Evolutionary conservation across 1,140 invertebrate genomes (phyloP).

Genomic region (Brachionus sp.): DNA sequence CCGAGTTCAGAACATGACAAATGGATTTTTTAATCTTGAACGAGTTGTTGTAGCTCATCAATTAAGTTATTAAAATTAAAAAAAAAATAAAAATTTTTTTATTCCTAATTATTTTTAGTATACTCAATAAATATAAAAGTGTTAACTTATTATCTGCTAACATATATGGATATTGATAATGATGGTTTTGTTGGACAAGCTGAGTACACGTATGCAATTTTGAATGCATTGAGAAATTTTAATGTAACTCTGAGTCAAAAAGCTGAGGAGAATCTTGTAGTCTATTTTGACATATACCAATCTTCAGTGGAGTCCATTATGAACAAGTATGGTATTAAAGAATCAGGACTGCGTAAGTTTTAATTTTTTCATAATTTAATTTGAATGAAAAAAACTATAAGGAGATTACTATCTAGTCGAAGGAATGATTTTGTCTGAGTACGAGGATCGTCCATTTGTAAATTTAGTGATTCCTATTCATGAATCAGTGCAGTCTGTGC

Average conservation of each 20-base stretch:
- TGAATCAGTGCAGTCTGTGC: neutral
- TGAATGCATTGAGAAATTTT: neutral
- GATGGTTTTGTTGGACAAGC: conserved; percentile 30
- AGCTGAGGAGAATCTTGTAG: conserved; percentile 3
- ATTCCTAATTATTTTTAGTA: neutral
- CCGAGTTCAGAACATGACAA: neutral
- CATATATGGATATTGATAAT: conserved; percentile 6
- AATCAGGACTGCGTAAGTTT: neutral
- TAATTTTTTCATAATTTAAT: neutral
- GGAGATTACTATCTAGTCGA: conserved; percentile 6
- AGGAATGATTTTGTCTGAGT: conserved; percentile 29
- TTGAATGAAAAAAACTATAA: neutral
- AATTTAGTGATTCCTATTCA: conserved; percentile 8
- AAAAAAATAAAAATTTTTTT: neutral
- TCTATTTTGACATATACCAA: conserved; percentile 41
- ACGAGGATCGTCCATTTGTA: conserved; percentile 27
- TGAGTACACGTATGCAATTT: neutral
- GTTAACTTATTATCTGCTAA: neutral
- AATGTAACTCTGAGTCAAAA: conserved; percentile 6
- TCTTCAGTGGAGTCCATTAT: conserved; percentile 20
- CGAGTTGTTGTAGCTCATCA: conserved; percentile 18
- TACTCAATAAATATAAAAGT: conserved; percentile 16
- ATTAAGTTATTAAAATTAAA: neutral
- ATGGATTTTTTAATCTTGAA: conserved; percentile 37
- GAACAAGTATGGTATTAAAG: conserved; percentile 26